Conservation (phyloP, 2,113 vertebrate genomes). For the Chlorodrepanis virens region DNA sequence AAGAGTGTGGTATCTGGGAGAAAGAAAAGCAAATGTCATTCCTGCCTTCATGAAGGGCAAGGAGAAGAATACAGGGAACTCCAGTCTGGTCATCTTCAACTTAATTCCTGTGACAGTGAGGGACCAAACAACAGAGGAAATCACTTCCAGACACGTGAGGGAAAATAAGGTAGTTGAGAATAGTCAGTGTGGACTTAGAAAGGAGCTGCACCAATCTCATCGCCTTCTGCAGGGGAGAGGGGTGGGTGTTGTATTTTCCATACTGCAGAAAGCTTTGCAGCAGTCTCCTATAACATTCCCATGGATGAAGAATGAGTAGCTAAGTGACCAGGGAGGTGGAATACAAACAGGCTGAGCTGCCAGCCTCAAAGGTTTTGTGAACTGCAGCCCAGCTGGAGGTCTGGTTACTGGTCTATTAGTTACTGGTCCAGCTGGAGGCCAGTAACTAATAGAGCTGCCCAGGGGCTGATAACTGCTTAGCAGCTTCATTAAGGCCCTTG, state of each 20-base stretch:
- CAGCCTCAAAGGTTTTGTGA: background rate
- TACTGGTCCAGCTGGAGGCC: background rate
- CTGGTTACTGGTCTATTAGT: no score
- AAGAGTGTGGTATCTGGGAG: background rate
- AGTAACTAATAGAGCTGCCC: background rate
- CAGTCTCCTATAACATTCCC: background rate
- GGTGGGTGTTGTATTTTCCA: no score
- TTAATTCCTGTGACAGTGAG: background rate
- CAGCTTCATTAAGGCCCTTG: background rate
- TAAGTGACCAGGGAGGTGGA: background rate
- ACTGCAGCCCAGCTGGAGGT: background rate
- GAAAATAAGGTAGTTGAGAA: background rate
- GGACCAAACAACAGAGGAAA: background rate
- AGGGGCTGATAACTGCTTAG: background rate
- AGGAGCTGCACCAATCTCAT: background rate
- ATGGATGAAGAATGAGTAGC: background rate
- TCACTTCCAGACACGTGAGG: background rate
- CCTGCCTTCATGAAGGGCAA: background rate
- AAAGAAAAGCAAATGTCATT: background rate
- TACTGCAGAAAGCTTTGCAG: background rate
- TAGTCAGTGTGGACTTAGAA: background rate
- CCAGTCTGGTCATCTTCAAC: background rate
- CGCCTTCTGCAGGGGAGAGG: background rate
- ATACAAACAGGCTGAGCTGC: background rate
- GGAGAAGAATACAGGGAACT: background rate